Base-by-base conservation (phyloP, 2,113 vertebrate genomes). In the Glaucomys volans region DNA sequence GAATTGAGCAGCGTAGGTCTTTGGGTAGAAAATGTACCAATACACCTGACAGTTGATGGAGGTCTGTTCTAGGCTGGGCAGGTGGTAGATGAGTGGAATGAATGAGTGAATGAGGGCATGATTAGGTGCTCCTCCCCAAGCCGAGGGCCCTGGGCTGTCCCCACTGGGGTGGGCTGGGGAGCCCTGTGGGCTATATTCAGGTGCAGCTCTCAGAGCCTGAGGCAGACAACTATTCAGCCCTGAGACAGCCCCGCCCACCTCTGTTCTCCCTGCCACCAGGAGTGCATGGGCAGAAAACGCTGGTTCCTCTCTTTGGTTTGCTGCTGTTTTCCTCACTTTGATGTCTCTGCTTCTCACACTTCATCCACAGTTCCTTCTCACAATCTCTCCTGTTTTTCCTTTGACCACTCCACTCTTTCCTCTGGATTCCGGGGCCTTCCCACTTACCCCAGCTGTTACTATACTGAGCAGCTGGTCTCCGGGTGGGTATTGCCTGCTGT, bases 401-500 rank as follows among this genome's bases (percentile, higher is more conserved):
- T 89, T 93, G 96, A 98, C 94, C 98, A 93, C 83, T 97, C 97
- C 94, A n/a, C 95, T 96, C 97, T 98, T 98, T 96, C 92, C 97
- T 98, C 98, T 93, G 98, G 98, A 98, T 37, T 93, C 96, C 75
- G 95, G 97, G 35, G 98, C 96, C 97, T 95, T 97, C 98, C 95
- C 97, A 94, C 92, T 90, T 82, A 59, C 50, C 97, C 97, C 98
- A 99, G 99, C 98, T 99, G 98, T 99, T 99, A 98, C 97, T 98
- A 98, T 98, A 98, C 99, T 98, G 98, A 99, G 98, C 98, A 98
- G 98, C 59, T 98, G 97, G 79, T 98, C 6, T 95, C 98, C 96
- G 98, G 99, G 99, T 99, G 98, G 98, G 98, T 99, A 98, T 98
- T 80, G 96, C 94, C 92, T 98, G 98, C 97, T 96, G 95, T 97